A percentile compares a stretch with the other conserved stretches of the same genome.
These are phyloP conservation scores for Perca flavescens DNA, from an alignment of 2,113 vertebrate species.

Conservation along the genomic window DNA sequence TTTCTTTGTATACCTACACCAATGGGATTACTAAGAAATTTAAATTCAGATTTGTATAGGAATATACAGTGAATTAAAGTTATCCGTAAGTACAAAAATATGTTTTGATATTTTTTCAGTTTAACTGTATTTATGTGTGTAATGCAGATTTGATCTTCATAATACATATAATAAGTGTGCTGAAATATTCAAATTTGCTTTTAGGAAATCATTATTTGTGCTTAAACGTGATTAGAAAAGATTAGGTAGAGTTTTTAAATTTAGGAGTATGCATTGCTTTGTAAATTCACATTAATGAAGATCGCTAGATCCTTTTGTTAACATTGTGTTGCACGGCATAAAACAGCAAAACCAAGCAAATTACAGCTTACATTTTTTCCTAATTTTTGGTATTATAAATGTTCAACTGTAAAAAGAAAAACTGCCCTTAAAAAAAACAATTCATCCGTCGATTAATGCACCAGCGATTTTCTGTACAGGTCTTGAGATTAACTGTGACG, in stretches of 20 bases:
- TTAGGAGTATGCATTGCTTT: not conserved
- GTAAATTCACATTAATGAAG: not conserved
- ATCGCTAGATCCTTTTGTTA: not conserved
- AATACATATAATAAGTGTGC: not conserved
- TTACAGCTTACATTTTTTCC: not conserved
- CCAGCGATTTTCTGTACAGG: constrained; percentile 34
- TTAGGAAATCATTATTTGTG: not conserved
- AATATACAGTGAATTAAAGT: not conserved
- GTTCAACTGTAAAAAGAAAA: not conserved
- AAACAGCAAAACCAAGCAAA: not conserved
- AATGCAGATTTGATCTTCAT: not conserved
- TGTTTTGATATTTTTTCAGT: constrained; percentile 10
- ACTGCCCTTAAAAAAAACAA: not conserved
- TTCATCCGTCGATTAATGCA: constrained; percentile 5
- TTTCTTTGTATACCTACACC: constrained; percentile 5
- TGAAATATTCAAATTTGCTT: constrained; percentile 3
- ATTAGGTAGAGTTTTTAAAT: not conserved
- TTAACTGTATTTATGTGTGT: not conserved
- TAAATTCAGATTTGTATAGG: not conserved
- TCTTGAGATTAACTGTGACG: not conserved
- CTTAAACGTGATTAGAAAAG: not conserved
- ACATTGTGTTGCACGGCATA: not conserved
- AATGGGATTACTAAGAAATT: constrained; percentile 5
- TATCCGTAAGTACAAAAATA: not conserved
- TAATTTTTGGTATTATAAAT: not conserved